Evolutionary conservation across 1,140 invertebrate genomes (phyloP).

Genomic region (Thalassaphorura encarpata): DNA sequence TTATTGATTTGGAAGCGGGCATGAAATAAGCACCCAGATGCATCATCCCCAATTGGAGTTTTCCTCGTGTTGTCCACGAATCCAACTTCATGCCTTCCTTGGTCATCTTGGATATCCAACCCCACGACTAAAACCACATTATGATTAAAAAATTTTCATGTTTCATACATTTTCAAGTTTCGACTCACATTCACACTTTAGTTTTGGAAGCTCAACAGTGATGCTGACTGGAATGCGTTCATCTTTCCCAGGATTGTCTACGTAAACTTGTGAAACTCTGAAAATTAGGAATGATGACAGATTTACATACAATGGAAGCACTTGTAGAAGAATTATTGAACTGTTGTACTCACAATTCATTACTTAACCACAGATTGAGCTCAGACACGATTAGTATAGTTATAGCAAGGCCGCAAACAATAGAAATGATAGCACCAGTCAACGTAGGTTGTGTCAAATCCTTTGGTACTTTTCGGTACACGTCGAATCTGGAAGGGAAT

Average conservation of each 20-base stretch:
- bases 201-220: constrained; percentile 44
- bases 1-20: constrained; percentile 50
- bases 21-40: constrained; percentile 48
- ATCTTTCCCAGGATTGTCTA: constrained; percentile 46
- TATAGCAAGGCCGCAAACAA: constrained; percentile 47
- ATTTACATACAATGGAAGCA: constrained; percentile 14
- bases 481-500: constrained; percentile 52
- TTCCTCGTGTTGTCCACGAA: constrained; percentile 51
- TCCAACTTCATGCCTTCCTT: constrained; percentile 54
- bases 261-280: constrained; percentile 48
- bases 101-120: constrained; percentile 54
- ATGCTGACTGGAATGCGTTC: constrained; percentile 45
- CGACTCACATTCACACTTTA: constrained; percentile 46
- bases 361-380: constrained; percentile 42
- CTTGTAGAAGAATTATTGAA: not conserved
- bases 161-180: not conserved
- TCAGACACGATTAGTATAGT: constrained; percentile 47
- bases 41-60: constrained; percentile 37
- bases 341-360: not conserved
- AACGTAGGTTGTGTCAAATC: constrained; percentile 52
- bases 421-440: constrained; percentile 50
- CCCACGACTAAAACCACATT: constrained; percentile 42
- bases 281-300: too few species aligned
- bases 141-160: not conserved
- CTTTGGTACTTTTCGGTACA: constrained; percentile 54